phyloP scores from a whole-genome alignment of 2,888 invertebrate genomes.

The Philaethria dido region DNA sequence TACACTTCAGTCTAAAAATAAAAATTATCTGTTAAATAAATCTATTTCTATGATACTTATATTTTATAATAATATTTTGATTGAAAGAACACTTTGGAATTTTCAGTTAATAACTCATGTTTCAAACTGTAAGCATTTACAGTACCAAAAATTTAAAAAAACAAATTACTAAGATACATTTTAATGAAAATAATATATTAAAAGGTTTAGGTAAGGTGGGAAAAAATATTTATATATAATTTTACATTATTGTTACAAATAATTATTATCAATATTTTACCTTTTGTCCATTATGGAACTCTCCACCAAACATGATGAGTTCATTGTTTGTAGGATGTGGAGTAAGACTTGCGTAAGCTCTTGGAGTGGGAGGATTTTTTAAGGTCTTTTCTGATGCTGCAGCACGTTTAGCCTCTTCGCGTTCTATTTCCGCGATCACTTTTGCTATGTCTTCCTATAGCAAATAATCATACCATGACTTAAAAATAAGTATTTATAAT shows the following conservation, averaged over 20 bases:
- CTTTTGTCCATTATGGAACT: constrained; percentile 87
- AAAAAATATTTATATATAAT: no score
- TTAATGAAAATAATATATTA: no score
- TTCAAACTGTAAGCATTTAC: no score
- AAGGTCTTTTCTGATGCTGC: constrained; percentile 86
- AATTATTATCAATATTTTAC: constrained; percentile 14
- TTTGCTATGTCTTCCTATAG: constrained; percentile 89
- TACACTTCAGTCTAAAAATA: constrained; percentile 90
- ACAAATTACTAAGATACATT: no score
- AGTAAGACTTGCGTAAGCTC: constrained; percentile 91
- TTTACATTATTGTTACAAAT: no score
- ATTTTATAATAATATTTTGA: no score
- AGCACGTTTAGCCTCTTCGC: constrained; percentile 88
- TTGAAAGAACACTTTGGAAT: no score
- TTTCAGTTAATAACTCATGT: no score
- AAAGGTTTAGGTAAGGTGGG: no score
- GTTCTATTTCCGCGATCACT: constrained; percentile 90
- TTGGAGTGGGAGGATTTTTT: constrained; percentile 86
- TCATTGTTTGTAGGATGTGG: constrained; percentile 93
- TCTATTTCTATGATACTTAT: no score
- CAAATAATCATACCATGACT: neutral
- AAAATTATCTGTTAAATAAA: no score
- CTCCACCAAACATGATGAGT: constrained; percentile 95
- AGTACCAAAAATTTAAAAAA: no score
- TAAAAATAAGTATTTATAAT: neutral